Evolutionary conservation across 2,888 invertebrate genomes (phyloP).

Genomic region (Calliopum simillimum): DNA sequence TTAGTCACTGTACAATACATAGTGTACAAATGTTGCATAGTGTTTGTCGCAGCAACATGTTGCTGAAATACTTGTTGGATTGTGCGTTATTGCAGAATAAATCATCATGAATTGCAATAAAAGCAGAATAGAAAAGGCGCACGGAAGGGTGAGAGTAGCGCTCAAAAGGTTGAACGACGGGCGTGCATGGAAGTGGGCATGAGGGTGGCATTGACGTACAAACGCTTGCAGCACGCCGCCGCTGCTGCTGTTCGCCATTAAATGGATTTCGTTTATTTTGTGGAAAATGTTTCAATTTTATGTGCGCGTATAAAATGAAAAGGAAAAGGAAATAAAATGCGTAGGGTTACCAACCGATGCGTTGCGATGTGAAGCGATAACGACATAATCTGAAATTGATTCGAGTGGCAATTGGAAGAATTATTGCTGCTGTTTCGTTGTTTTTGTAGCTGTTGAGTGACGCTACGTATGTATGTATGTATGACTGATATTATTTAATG

Average conservation of each 20-base stretch:
- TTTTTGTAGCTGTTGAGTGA: not conserved
- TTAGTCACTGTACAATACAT: not conserved
- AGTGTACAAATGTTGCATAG: not conserved
- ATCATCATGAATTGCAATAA: not conserved
- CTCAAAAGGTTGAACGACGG: not conserved
- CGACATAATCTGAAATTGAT: conserved; percentile 52
- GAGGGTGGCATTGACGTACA: not conserved
- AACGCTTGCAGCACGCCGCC: not conserved
- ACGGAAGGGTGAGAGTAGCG: not conserved
- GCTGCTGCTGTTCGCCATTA: not conserved
- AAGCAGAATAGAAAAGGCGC: not conserved
- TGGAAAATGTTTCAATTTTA: conserved; percentile 25
- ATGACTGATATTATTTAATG: not conserved
- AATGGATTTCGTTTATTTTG: conserved; percentile 6
- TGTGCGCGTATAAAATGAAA: conserved; percentile 1
- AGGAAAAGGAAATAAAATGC: not conserved
- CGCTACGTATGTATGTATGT: not conserved
- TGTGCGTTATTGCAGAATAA: not conserved
- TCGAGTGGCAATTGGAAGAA: conserved; percentile 50
- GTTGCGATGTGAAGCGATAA: conserved; percentile 41
- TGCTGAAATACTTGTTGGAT: conserved; percentile 40
- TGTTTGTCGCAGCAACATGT: conserved; percentile 36
- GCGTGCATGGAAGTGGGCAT: conserved; percentile 22
- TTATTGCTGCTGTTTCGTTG: conserved; percentile 38
- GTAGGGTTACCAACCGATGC: conserved; percentile 8